Percentiles rank a stretch among this genome's conserved stretches.
phyloP scores from a whole-genome alignment of 2,113 vertebrate genomes.

The Amia ocellicauda region DNA sequence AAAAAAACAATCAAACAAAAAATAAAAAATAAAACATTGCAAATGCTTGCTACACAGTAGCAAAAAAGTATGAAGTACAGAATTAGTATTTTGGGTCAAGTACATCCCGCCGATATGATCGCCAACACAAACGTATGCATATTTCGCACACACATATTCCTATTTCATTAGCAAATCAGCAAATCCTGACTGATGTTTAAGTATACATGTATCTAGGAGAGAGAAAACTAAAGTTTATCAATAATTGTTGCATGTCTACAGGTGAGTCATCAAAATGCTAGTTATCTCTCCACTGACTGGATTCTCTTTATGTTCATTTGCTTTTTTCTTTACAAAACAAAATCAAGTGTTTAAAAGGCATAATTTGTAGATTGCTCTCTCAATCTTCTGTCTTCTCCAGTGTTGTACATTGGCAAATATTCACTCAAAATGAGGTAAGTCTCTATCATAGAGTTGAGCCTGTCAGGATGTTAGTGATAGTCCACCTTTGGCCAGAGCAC shows the following conservation, averaged over 20 bases:
- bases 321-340: not conserved
- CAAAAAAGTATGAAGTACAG: conserved; percentile 64
- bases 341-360: conserved; percentile 4
- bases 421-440: conserved; percentile 13
- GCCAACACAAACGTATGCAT: conserved; percentile 50
- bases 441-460: conserved; percentile 67
- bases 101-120: conserved; percentile 36
- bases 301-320: conserved; percentile 7
- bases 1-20: conserved; percentile 49
- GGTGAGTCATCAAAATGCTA: conserved; percentile 45
- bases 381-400: conserved; percentile 23
- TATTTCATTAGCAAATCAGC: conserved; percentile 13
- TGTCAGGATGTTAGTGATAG: conserved; percentile 85
- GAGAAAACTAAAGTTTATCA: conserved; percentile 65
- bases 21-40: conserved; percentile 71
- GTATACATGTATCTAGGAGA: conserved; percentile 33
- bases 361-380: not conserved
- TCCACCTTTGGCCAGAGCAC: conserved; percentile 93
- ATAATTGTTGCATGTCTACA: conserved; percentile 44
- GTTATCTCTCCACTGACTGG: conserved; percentile 29
- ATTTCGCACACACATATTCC: conserved; percentile 53
- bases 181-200: conserved; percentile 42
- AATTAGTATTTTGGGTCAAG: conserved; percentile 35
- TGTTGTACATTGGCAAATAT: conserved; percentile 23
- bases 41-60: conserved; percentile 92